Evolutionary conservation across 2,888 invertebrate species (phyloP), one percentile per base, ranked within the genome.

Genomic region (Orthosia cruda): DNA sequence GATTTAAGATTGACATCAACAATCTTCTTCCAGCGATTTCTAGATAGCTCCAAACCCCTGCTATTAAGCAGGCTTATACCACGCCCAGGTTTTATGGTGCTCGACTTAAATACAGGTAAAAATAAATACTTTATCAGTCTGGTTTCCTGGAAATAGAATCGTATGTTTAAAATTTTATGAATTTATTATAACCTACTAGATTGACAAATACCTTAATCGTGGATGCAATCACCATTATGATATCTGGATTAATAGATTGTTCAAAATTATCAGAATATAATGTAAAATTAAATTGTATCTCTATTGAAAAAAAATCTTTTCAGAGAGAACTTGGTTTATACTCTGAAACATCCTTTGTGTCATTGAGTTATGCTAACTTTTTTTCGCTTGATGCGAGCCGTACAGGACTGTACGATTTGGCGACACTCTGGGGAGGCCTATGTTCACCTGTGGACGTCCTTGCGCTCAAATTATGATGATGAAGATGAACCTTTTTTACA

Each of bases 191-290:
- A 47, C 40, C 4, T 40, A 58, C 3, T 40, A 57, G 73, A 72
- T 57, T 71, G 23, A 40, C 23, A 57, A 40, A 73, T 73, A 73
- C 32, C 54, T 47, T 47, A 20, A 32, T 72, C 18, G 26, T 47
- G 7, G n/a, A n/a, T 45, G 50, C 32, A 65, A 26, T 26, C 26
- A 26, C 26, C 54, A 20, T 50, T 18, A 40, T 40, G 18, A 66
- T 18, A 15, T 54, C 20, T n/a, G 20, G 52, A 18, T 9, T 2
- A 52, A 52, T n/a, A n/a, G 18, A 26, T 4, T 26, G 26, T 26
- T 26, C 26, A 3, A 26, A 26, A 26, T 26, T 26, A 26, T 26
- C 26, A 52, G 11, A 52, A 52, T n/a, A 23, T 13, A 7, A 16
- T 26, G 26, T 23, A 16, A 57, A 26, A 26, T 16, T 9, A 26